A percentile compares a stretch with the other conserved stretches of the same genome.
Evolutionary conservation across 2,113 vertebrate genomes (phyloP).

Genomic region (Osmerus mordax): DNA sequence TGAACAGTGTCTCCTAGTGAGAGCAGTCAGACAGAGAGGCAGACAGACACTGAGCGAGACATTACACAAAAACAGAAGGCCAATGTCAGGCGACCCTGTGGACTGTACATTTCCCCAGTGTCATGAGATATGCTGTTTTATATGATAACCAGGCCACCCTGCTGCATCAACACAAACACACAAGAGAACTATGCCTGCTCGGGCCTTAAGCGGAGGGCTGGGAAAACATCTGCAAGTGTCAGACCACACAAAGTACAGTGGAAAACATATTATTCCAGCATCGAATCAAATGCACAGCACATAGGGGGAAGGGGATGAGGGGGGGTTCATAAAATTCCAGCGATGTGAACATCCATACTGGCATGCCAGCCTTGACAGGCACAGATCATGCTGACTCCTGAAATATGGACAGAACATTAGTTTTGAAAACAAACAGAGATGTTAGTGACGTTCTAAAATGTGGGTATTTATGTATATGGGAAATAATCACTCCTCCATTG

Average conservation of each 20-base stretch:
- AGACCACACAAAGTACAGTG: slow-evolving; percentile 22
- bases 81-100: not conserved
- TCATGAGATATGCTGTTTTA: not conserved
- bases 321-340: slow-evolving; percentile 51
- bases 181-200: slow-evolving; percentile 11
- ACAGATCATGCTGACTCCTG: slow-evolving; percentile 29
- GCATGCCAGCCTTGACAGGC: slow-evolving; percentile 41
- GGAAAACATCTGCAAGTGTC: slow-evolving; percentile 45
- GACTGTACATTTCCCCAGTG: not conserved
- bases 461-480: slow-evolving; percentile 60
- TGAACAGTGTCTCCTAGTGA: not conserved
- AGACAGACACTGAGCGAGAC: slow-evolving; percentile 22
- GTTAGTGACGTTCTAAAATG: slow-evolving; percentile 51
- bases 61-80: slow-evolving; percentile 2
- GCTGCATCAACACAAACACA: not conserved
- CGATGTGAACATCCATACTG: slow-evolving; percentile 35
- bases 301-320: slow-evolving; percentile 22
- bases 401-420: slow-evolving; percentile 39
- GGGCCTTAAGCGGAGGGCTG: slow-evolving; percentile 17
- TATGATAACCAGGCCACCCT: slow-evolving; percentile 7
- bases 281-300: slow-evolving; percentile 44
- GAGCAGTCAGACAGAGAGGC: not conserved
- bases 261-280: slow-evolving; percentile 48
- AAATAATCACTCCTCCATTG: slow-evolving; percentile 63
- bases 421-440: slow-evolving; percentile 64